Base-by-base conservation (phyloP, 2,797 vertebrate species). In the Orestias chungarensis region DNA sequence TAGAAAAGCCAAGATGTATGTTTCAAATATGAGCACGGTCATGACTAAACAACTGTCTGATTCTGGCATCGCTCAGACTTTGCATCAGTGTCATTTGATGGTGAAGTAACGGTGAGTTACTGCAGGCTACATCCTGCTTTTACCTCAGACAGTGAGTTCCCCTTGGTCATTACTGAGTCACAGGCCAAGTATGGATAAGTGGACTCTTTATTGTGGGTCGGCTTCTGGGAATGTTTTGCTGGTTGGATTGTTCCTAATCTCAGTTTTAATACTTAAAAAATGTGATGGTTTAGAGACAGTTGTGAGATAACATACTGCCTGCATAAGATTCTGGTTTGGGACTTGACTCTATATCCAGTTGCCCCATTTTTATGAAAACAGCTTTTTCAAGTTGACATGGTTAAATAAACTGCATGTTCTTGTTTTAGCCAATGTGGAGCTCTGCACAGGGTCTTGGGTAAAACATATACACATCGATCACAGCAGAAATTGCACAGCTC, bases 401-500 rank as follows among this genome's bases (percentile, higher is more conserved):
- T 62, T 44, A 79, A 81, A 84, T 74, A 76, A 79, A 82, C 66
- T 74, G 47, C 33, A 12, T 78, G 66, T 69, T 29, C 33, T 72
- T 46, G 73, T 77, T 67, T 66, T 35, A 73, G 68, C 35, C 23
- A 43, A 35, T 20, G 59, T 31, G 38, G n/a, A 54, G 42, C 14
- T 81, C 64, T 68, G 25, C 62, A 42, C 54, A 14, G 68, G 49
- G 59, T 42, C 35, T 23, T 33, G n/a, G 18, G 27, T 73, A 50
- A 71, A 75, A 65, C 47, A 71, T 44, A 79, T 69, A 82, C 44
- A 82, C 68, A 83, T 31, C n/a, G 40, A 76, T 83, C 69, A 80
- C 66, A 82, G 40, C 57, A 38, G 75, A 69, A 71, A 50, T 74
- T 73, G 79, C 78, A 71, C 71, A 83, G 80, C 76, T 84, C 20